Percentiles rank a stretch among this genome's conserved stretches.
Evolutionary conservation across 2,113 vertebrate genomes (phyloP).

Genomic region (Empidonax traillii): DNA sequence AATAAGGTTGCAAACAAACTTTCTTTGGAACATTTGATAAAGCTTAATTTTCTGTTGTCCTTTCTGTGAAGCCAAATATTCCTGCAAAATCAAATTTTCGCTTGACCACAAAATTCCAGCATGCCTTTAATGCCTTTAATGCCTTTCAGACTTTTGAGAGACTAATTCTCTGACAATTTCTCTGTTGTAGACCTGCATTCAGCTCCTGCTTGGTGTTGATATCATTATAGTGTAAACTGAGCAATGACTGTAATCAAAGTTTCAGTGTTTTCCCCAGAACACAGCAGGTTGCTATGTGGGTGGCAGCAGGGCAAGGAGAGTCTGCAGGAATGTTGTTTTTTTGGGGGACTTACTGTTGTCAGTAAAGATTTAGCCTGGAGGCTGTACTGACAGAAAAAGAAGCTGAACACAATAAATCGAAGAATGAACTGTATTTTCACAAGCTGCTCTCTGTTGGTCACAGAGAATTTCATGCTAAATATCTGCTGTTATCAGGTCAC

Average conservation of each 20-base stretch:
- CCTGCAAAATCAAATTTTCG: background rate
- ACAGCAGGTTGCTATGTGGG: background rate
- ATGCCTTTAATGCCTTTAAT: background rate
- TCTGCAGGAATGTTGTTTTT: background rate
- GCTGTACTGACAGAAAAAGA: background rate
- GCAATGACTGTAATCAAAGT: constrained; percentile 24
- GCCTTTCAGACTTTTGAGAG: background rate
- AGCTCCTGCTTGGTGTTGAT: background rate
- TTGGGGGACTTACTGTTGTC: background rate
- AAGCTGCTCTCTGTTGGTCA: background rate
- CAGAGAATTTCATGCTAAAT: background rate
- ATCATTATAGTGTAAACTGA: background rate
- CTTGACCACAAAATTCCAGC: background rate
- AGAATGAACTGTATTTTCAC: background rate
- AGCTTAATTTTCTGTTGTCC: background rate
- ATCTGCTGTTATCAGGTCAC: background rate
- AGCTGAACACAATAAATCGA: background rate
- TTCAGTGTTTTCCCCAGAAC: constrained; percentile 21
- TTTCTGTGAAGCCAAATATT: background rate
- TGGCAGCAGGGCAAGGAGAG: background rate
- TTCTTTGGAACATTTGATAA: background rate
- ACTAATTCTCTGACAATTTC: background rate
- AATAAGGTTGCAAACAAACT: background rate
- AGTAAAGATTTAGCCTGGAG: background rate
- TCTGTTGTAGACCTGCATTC: background rate